Base-by-base conservation (phyloP, 2,113 vertebrate genomes). In the Trogon melanurus region DNA sequence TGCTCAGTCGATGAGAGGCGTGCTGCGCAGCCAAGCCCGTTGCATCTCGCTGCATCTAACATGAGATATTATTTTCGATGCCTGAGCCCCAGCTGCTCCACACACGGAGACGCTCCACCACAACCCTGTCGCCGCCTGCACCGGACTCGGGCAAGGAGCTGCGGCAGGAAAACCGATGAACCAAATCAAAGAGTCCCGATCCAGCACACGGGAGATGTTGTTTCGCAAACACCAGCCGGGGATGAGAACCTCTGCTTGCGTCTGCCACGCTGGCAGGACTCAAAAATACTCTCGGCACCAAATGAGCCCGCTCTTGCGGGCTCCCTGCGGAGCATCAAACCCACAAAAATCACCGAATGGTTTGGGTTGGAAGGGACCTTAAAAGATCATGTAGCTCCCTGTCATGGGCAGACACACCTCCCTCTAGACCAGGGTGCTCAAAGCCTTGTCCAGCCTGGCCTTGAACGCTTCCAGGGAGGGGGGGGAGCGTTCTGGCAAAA, bases 111-210 rank as follows among this genome's bases (percentile, higher is more conserved):
- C 54, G 45, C 45, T 76, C 30, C 53, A 25, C 70, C 54, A 23
- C 19, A 27, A 3, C 30, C n/a, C 15, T 32, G 15, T 38, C 1
- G 4, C 53, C 29, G 70, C 74, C n/a, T 5, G 0, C 1, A 0
- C 58, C 45, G 41, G 47, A 29, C 50, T 45, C 2, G 0, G 29
- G 48, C 2, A 11, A 93, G 57, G 56, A 85, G 57, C 53, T 79
- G 67, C 36, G 60, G 80, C 45, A 36, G n/a, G 72, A 80, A 18
- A 84, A 51, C n/a, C 3, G 1, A 1, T 3, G 9, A 47, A 29
- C 23, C 67, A 75, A 65, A 69, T 13, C 45, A 29, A 60, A 19
- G 34, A 34, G 11, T 45, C 8, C 2, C 5, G 61, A 8, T 0
- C 10, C 0, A 36, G 45, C 58, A 20, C 26, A n/a, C 0, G 0